Evolutionary conservation across 2,888 invertebrate genomes (phyloP), one percentile per base, ranked within the genome.

Genomic region (Platerodrilus igneus): DNA sequence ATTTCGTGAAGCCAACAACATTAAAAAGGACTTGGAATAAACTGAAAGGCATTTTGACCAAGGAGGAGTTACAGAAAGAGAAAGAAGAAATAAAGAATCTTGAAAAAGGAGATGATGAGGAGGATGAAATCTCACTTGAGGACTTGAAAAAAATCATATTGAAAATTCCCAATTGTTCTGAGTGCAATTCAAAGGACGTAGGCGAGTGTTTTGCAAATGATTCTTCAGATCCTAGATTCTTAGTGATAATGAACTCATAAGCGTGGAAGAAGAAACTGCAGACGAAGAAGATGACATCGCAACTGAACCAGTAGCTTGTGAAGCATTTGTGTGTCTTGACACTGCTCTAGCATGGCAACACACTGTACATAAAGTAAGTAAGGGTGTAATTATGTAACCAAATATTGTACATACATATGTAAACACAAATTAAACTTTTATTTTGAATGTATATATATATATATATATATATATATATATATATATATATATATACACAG

Each of bases 131-230:
- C 32, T 26, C 27, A 27, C 11, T 28, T 9, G 45, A 41, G 29
- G 36, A 25, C 8, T 22, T 45, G 11, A 19, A n/a, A 17, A 29
- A 16, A 18, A 37, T 44, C 10, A 38, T 30, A 31, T n/a, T n/a
- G n/a, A n/a, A 46, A 45, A 45, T 45, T 34, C 38, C 41, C 33
- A 38, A 41, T 20, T 37, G 32, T 45, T 18, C 29, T 11, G 15
- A 29, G 18, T 15, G 15, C 19, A 36, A 32, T 41, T 37, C 26
- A 30, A 40, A 22, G 29, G 40, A 41, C 21, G 17, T 47, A 40
- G 31, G 31, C 9, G 37, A 47, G 38, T 49, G 39, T 41, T 21
- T 45, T 38, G 23, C 17, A 15, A 41, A 45, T 48, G 47, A 45
- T 22, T 31, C 34, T 20, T 44, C 43, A 5, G 46, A 47, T 35